Conservation (phyloP, 2,888 invertebrate genomes). For the Heliconius charithonia region DNA sequence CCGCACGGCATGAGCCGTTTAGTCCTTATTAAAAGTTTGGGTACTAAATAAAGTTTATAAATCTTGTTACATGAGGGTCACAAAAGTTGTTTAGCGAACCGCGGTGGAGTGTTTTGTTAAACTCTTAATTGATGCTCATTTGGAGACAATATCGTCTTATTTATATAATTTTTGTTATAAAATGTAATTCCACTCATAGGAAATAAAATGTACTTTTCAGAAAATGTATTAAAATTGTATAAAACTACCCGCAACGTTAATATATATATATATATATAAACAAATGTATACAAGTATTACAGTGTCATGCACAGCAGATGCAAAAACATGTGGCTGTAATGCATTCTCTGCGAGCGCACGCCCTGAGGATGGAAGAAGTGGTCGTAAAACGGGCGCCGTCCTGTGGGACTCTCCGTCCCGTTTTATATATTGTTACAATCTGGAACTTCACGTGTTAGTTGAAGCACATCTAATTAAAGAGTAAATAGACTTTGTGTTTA, state of each 20-base stretch:
- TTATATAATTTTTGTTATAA: not conserved
- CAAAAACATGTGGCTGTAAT: slow-evolving; percentile 57
- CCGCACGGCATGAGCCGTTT: slow-evolving; percentile 27
- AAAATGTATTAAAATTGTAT: no score
- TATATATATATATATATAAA: no score
- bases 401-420: not conserved
- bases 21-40: slow-evolving; percentile 41
- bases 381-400: slow-evolving; percentile 5
- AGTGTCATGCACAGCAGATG: slow-evolving; percentile 60
- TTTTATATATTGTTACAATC: slow-evolving; percentile 28
- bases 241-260: no score
- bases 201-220: no score
- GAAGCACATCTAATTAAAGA: slow-evolving; percentile 30
- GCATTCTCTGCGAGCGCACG: slow-evolving; percentile 43
- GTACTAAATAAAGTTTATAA: slow-evolving; percentile 32
- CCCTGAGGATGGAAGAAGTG: slow-evolving; percentile 23
- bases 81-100: slow-evolving; percentile 33
- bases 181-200: not conserved
- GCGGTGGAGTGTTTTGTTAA: slow-evolving; percentile 14
- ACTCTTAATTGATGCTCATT: slow-evolving; percentile 29
- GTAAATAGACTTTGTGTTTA: slow-evolving; percentile 31
- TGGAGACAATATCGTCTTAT: not conserved
- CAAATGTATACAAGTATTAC: slow-evolving; percentile 10
- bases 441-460: slow-evolving; percentile 32
- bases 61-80: slow-evolving; percentile 29